Percentiles rank a stretch among this genome's conserved stretches.
phyloP scores from a whole-genome alignment of 2,797 vertebrate species.

The Psittacula derbiana region DNA sequence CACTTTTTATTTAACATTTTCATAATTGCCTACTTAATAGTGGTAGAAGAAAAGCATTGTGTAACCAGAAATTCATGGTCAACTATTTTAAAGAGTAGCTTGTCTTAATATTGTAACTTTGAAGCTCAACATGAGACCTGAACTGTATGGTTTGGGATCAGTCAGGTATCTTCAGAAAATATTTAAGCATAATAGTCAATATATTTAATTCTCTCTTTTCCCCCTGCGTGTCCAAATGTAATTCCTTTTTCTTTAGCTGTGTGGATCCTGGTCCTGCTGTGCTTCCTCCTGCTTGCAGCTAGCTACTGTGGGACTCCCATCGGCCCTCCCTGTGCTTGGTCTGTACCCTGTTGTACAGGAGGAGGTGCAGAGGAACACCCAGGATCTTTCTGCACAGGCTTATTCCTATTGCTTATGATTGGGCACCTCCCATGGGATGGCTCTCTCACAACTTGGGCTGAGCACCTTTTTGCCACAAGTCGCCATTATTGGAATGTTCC shows the following conservation, averaged over 20 bases:
- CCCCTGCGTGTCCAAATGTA: not conserved
- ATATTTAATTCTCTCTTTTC: not conserved
- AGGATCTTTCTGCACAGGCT: not conserved
- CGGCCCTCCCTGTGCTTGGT: not conserved
- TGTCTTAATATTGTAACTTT: not conserved
- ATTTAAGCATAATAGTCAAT: not conserved
- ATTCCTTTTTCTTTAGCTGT: not conserved
- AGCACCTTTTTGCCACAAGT: not conserved
- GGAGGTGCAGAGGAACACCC: not conserved
- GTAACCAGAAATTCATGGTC: constrained; percentile 5
- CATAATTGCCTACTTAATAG: not conserved
- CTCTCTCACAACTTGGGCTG: not conserved
- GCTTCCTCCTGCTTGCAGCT: not conserved
- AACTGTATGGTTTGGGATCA: not conserved
- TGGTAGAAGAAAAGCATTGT: not conserved
- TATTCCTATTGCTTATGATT: accelerated
- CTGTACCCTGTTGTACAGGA: not conserved
- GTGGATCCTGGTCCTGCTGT: not conserved
- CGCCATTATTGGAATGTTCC: not conserved
- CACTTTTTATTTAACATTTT: constrained; percentile 9
- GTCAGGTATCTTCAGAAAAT: not conserved
- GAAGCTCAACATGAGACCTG: not conserved
- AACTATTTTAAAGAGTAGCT: not conserved
- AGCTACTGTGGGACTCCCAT: not conserved
- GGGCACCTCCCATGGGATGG: not conserved